Evolutionary conservation across 2,113 vertebrate genomes (phyloP).

Genomic region (Todiramphus chloris): DNA sequence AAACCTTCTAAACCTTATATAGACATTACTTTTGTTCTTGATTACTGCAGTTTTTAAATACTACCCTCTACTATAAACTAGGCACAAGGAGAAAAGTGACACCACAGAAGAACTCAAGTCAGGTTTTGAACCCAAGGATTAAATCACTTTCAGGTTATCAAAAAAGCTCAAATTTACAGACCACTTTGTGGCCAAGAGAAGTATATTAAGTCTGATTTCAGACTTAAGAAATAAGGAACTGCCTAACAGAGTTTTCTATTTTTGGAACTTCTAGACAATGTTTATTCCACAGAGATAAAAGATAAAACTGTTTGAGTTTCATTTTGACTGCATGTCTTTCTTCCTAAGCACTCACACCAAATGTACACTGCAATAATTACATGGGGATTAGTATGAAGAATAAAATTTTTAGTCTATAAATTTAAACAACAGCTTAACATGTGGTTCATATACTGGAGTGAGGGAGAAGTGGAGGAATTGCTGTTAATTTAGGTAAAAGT

Average conservation of each 20-base stretch:
- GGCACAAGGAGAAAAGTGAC: background rate
- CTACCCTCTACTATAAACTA: background rate
- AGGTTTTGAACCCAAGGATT: background rate
- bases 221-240: background rate
- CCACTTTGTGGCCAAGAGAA: background rate
- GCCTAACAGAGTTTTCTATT: background rate
- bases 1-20: background rate
- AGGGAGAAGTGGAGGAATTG: background rate
- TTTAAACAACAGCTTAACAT: background rate
- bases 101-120: background rate
- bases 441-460: rapidly evolving
- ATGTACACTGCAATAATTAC: background rate
- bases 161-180: background rate
- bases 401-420: background rate
- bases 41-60: background rate
- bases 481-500: background rate
- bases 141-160: background rate
- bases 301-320: background rate
- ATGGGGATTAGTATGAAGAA: background rate
- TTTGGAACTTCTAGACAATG: background rate
- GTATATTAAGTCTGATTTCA: background rate
- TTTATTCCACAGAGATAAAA: background rate
- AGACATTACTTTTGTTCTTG: background rate
- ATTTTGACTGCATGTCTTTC: background rate
- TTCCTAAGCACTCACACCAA: background rate